Evolutionary conservation across 2,113 vertebrate species (phyloP).

Genomic region (Natator depressus): DNA sequence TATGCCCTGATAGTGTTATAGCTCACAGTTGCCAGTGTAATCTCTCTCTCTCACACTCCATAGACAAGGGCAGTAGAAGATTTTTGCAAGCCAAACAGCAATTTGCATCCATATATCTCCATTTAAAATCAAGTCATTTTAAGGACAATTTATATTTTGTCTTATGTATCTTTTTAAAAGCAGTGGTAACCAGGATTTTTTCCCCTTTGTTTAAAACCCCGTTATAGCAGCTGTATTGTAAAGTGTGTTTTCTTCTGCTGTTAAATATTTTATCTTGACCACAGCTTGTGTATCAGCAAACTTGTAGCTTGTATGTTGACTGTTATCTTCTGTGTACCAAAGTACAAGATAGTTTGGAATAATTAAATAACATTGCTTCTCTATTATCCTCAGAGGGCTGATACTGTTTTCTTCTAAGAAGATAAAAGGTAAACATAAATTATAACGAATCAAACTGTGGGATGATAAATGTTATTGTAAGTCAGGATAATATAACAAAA

Average conservation of each 20-base stretch:
- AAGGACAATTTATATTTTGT: background rate
- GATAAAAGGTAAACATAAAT: conserved; percentile 77
- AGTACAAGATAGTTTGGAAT: conserved; percentile 69
- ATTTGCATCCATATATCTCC: background rate
- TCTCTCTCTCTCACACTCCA: background rate
- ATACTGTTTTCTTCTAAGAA: conserved; percentile 63
- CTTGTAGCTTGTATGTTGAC: conserved; percentile 70
- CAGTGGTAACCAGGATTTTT: conserved; percentile 22
- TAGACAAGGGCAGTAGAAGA: background rate
- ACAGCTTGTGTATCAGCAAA: conserved; percentile 65
- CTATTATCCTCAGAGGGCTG: conserved; percentile 37
- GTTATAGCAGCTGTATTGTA: conserved; percentile 46
- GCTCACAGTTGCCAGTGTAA: background rate
- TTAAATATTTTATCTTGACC: conserved; percentile 76
- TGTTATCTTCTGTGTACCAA: conserved; percentile 74
- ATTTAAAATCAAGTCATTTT: background rate
- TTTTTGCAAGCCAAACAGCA: background rate
- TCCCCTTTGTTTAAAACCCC: conserved; percentile 58
- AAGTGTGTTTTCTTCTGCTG: conserved; percentile 58
- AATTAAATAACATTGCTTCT: conserved; percentile 72
- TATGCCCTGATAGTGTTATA: background rate
- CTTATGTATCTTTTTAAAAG: background rate
- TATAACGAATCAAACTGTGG: conserved; percentile 67
- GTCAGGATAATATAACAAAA: conserved; percentile 62
- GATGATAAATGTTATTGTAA: conserved; percentile 71